phyloP scores from a whole-genome alignment of 2,113 vertebrate species.

The Xenopus tropicalis region UCB_Xtro_10.0 CM004443.2:113225501-113226000 shows the following conservation, averaged over 20 bases:
- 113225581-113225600: no score
- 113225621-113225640: not conserved
- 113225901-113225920: slow-evolving; percentile 9
- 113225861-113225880: slow-evolving; percentile 3
- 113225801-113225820: not conserved
- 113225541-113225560: no score
- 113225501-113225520: no score
- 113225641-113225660: not conserved
- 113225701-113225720: not conserved
- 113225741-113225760: not conserved
- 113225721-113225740: not conserved
- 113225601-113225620: no score
- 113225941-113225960: slow-evolving; percentile 6
- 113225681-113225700: not conserved
- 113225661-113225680: not conserved
- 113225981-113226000: not conserved
- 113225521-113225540: no score
- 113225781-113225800: not conserved
- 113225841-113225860: not conserved
- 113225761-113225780: slow-evolving; percentile 2
- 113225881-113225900: slow-evolving; percentile 2
- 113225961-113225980: not conserved
- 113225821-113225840: not conserved
- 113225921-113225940: slow-evolving; percentile 23
- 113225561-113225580: no score